phyloP scores from a whole-genome alignment of 2,888 invertebrate genomes.

The Agrochola lychnidis region DNA sequence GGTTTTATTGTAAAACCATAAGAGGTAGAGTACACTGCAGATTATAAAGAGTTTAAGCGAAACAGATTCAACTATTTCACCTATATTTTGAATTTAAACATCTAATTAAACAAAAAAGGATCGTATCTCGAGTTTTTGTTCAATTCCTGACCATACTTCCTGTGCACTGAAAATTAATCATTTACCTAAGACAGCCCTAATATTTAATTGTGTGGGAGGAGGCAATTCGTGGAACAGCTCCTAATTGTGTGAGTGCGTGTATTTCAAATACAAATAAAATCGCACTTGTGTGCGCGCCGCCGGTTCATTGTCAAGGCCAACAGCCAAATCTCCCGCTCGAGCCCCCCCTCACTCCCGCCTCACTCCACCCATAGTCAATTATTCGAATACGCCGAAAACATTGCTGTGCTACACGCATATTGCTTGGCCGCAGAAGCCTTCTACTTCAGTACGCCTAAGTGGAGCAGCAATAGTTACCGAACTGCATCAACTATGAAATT shows the following conservation, averaged over 20 bases:
- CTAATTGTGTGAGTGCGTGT: slow-evolving; percentile 78
- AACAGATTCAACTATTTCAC: slow-evolving; percentile 22
- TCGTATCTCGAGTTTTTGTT: slow-evolving; percentile 28
- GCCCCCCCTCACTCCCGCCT: slow-evolving; percentile 81
- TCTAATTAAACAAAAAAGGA: slow-evolving; percentile 13
- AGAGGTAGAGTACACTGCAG: neutral
- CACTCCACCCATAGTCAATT: slow-evolving; percentile 81
- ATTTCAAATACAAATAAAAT: slow-evolving; percentile 78
- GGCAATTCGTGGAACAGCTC: slow-evolving; percentile 87
- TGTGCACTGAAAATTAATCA: slow-evolving; percentile 55
- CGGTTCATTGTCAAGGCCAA: slow-evolving; percentile 90
- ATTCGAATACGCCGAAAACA: slow-evolving; percentile 82
- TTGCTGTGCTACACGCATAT: slow-evolving; percentile 75
- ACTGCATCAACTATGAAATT: slow-evolving; percentile 64
- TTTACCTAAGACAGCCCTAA: slow-evolving; percentile 78
- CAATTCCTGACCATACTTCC: slow-evolving; percentile 58
- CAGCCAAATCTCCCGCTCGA: slow-evolving; percentile 88
- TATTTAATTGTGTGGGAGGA: slow-evolving; percentile 85
- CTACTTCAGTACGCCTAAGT: slow-evolving; percentile 58
- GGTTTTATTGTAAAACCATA: slow-evolving; percentile 2
- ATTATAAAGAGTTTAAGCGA: neutral
- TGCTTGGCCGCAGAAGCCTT: slow-evolving; percentile 73
- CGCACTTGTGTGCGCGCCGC: slow-evolving; percentile 85
- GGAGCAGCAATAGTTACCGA: slow-evolving; percentile 77
- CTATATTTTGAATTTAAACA: slow-evolving; percentile 20